Base-by-base conservation (phyloP, 2,113 vertebrate genomes). In the Passerina amoena region DNA sequence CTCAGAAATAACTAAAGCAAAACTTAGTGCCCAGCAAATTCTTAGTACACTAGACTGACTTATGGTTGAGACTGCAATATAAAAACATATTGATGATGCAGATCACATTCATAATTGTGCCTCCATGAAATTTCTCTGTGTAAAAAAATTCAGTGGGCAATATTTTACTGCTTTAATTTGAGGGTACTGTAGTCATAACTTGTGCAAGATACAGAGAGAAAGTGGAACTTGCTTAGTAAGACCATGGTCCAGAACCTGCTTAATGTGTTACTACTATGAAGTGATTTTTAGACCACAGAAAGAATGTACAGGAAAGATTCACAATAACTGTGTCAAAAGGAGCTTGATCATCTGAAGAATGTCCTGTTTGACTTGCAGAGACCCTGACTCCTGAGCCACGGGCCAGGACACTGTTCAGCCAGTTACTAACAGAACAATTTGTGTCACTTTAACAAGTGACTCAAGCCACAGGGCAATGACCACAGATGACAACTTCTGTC, bases 101-200 rank as follows among this genome's bases (percentile, higher is more conserved):
- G 65, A 94, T 82, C 7, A 91, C 90, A 91, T 77, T 94, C 90
- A 91, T 88, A 93, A 86, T 30, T 17, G 42, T 77, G 15, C 33
- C 57, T 91, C 75, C 47, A 54, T 63, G 33, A 77, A 87, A 91
- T 77, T 85, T 33, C 16, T 87, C 33, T 37, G 22, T 80, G n/a
- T 38, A 91, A 93, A 83, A 83, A 91, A 80, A 91, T 73, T 71
- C 47, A 48, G 82, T 31, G 22, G 91, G 42, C 53, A 82, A 87
- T 50, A 87, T 85, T 91, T 77, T 69, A 65, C 21, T 84, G 54
- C 54, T 94, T 90, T 94, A 54, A 84, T 94, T 94, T 65, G 78
- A 94, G 57, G 57, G 35, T 37, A 66, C 59, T 40, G 19, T 25
- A 80, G 42, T 54, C 30, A 38, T 80, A 72, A 86, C 80, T 88